phyloP scores from a whole-genome alignment of 2,888 invertebrate genomes.

The Hartigia nigra region DNA sequence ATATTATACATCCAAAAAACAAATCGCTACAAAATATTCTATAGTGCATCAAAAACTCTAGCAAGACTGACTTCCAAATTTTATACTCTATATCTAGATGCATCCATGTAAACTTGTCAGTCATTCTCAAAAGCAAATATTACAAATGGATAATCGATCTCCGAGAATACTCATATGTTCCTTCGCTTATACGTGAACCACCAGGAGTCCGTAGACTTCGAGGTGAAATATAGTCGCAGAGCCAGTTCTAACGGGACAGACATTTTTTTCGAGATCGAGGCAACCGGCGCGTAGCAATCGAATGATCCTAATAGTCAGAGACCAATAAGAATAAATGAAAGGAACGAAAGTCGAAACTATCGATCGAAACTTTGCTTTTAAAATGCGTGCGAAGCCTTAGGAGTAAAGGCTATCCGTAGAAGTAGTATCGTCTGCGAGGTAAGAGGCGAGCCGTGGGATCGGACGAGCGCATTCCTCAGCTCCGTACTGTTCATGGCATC shows the following conservation, averaged over 20 bases:
- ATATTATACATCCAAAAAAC: background rate
- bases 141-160: background rate
- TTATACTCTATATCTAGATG: background rate
- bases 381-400: slow-evolving; percentile 33
- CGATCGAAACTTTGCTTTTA: slow-evolving; percentile 17
- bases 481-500: slow-evolving; percentile 55
- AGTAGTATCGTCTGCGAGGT: slow-evolving; percentile 25
- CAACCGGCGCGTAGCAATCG: background rate
- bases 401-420: slow-evolving; percentile 32
- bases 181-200: background rate
- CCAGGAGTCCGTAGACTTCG: background rate
- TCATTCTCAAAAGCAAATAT: background rate
- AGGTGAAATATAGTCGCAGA: background rate
- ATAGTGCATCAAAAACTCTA: background rate
- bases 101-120: background rate
- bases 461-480: slow-evolving; percentile 64
- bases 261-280: background rate
- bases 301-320: background rate
- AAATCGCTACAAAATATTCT: background rate
- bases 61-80: background rate
- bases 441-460: slow-evolving; percentile 61
- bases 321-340: background rate
- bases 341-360: background rate
- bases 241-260: background rate
- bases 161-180: background rate